phyloP scores from a whole-genome alignment of 2,888 invertebrate genomes.

The Empis stercorea region DNA sequence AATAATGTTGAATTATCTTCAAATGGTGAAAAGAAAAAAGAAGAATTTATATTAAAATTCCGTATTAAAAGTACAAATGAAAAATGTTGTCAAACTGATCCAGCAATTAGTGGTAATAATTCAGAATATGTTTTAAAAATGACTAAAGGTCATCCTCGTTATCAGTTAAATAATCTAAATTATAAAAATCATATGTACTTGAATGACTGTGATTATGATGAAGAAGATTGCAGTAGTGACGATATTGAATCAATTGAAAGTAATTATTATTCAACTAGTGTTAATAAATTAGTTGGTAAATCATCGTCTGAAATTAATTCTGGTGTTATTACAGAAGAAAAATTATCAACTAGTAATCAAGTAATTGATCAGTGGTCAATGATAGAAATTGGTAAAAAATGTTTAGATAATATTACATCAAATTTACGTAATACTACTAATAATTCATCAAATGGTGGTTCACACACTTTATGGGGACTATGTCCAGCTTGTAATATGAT shows the following conservation, averaged over 20 bases:
- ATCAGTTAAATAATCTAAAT: background rate
- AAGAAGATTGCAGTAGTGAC: background rate
- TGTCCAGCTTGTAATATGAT: slow-evolving; percentile 24
- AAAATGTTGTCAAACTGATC: slow-evolving; percentile 46
- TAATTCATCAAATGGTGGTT: background rate
- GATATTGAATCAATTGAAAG: background rate
- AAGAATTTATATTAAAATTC: slow-evolving; percentile 53
- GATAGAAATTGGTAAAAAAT: slow-evolving; percentile 23
- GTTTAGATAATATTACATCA: slow-evolving; percentile 13
- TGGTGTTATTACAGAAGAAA: no score
- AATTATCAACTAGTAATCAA: background rate
- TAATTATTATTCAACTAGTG: background rate
- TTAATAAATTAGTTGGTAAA: background rate
- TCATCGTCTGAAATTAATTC: background rate
- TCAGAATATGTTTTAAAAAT: background rate
- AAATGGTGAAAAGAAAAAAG: slow-evolving; percentile 3
- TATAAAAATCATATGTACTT: background rate
- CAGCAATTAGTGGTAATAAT: background rate
- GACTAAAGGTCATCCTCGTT: background rate
- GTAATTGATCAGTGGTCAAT: slow-evolving; percentile 20
- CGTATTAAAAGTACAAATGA: slow-evolving; percentile 43
- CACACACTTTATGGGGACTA: slow-evolving; percentile 27
- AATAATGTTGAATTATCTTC: background rate
- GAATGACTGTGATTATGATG: background rate
- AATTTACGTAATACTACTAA: background rate